Base-by-base conservation (phyloP, 2,797 vertebrate genomes). In the Sebastiscus albofasciatus region DNA sequence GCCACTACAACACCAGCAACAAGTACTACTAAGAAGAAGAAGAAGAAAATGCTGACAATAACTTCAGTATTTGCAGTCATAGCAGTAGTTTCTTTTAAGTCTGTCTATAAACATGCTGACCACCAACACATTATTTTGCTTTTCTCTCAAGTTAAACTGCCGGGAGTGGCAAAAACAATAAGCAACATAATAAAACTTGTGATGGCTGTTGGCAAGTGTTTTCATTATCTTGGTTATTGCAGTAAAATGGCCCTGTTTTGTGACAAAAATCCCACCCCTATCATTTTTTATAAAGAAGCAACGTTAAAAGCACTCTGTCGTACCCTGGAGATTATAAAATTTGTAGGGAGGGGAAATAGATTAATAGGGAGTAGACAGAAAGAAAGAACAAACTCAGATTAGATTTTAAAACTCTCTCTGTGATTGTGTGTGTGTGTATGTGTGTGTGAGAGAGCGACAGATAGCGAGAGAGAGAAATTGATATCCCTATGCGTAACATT, bases 211-310 rank as follows among this genome's bases (percentile, higher is more conserved):
- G 81, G 83, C 75, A 81, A 90, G 80, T 78, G 73, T 87, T 92
- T 90, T 92, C 79, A 91, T 93, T 91, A 89, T 72, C 64, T 39
- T 58, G 69, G 66, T 90, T 91, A 83, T 83, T 90, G 79, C 81
- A 61, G 70, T 70, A 80, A 87, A 90, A 90, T 89, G 79, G 39
- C 56, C 36, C 64, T 55, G 67, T 88, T 91, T 89, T 87, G 79
- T 87, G 83, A 83, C 61, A 78, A 77, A 88, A 84, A 83, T 85
- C 77, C 79, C 81, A 81, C 27, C 65, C 65, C 52, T 82, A 77
- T 91, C 78, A 82, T 91, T 89, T 87, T 80, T 75, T 74, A 80
- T 72, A 72, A 82, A 88, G 74, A 54, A 68, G 54, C 59, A 52
- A 62, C 34, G 64, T 60, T 91, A 86, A 80, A 90, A 82, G 60